A percentile compares a stretch with the other conserved stretches of the same genome.
Evolutionary conservation across 2,888 invertebrate species (phyloP).

Genomic region (Myopa tessellatipennis): DNA sequence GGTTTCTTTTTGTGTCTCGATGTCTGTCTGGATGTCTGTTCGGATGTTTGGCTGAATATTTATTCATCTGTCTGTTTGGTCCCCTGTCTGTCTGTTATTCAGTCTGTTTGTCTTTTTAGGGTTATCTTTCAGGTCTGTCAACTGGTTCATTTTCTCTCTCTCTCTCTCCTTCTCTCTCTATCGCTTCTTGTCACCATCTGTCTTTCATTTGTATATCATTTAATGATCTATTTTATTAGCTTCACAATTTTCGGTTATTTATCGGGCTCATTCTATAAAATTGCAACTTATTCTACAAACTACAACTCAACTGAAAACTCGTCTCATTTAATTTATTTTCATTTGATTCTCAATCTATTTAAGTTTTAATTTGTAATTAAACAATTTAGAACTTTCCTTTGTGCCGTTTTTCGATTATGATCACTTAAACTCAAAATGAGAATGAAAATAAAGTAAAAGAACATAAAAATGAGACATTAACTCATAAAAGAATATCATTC

Average conservation of each 20-base stretch:
- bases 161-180: background rate
- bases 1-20: no score
- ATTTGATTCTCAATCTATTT: constrained; percentile 35
- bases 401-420: constrained; percentile 20
- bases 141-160: background rate
- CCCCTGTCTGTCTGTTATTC: no score
- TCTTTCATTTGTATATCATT: background rate
- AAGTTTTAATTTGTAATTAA: constrained; percentile 43
- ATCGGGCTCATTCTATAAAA: no score
- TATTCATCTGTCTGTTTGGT: no score
- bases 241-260: no score
- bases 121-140: no score
- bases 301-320: background rate
- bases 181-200: background rate
- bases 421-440: background rate
- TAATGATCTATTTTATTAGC: background rate
- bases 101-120: no score
- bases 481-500: background rate
- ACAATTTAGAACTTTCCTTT: constrained; percentile 39
- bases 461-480: constrained; percentile 7
- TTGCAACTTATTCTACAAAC: background rate
- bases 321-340: background rate
- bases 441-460: constrained; percentile 1
- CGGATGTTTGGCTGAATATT: no score
- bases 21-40: no score